phyloP scores from a whole-genome alignment of 2,797 vertebrate species.

The Molossus alvarezi region DNA sequence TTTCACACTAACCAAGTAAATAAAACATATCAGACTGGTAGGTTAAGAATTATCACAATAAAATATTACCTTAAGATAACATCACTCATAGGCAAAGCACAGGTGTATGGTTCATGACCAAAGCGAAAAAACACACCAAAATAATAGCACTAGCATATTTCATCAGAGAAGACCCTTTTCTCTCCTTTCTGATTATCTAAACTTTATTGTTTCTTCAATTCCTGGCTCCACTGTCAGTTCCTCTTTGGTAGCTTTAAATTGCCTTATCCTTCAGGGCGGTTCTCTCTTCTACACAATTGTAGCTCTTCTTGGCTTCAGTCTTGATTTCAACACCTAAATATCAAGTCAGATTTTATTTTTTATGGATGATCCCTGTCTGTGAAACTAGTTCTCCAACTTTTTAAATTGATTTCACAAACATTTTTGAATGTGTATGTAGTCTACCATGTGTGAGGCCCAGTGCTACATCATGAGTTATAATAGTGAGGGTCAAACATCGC shows the following conservation, averaged over 20 bases:
- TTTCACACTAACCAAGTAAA: slow-evolving; percentile 66
- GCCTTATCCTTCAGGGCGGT: background rate
- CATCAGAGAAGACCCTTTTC: background rate
- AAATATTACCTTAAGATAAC: slow-evolving; percentile 74
- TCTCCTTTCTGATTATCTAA: background rate
- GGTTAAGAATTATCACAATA: slow-evolving; percentile 71
- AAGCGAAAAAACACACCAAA: background rate
- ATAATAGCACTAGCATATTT: background rate
- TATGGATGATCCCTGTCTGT: background rate
- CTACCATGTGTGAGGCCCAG: background rate
- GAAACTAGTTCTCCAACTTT: background rate
- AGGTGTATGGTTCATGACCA: slow-evolving; percentile 66
- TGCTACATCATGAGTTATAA: background rate
- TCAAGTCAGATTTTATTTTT: background rate
- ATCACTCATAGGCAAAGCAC: slow-evolving; percentile 69
- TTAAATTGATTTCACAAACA: background rate
- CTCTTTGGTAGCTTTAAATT: background rate
- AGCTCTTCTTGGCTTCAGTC: background rate
- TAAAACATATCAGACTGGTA: slow-evolving; percentile 67
- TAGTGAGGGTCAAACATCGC: background rate
- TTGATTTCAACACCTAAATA: slow-evolving; percentile 6
- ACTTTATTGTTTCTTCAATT: background rate
- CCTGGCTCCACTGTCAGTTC: background rate
- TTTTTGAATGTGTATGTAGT: background rate
- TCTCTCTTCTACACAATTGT: background rate